These are phyloP conservation scores for Troglohyphantes excavatus DNA, from an alignment of 2,888 invertebrate genomes.

Conservation along the genomic window DNA sequence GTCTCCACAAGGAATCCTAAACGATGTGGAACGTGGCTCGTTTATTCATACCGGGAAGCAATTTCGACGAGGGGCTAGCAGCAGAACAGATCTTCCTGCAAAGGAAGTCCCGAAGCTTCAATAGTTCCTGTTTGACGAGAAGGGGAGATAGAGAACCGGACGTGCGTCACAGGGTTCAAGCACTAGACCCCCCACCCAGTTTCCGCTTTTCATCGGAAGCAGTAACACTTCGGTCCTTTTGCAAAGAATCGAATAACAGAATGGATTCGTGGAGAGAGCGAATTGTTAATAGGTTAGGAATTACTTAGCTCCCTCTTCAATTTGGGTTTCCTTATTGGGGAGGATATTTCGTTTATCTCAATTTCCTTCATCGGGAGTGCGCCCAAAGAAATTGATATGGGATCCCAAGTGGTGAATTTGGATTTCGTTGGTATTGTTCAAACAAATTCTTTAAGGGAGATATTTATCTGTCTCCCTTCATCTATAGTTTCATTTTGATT, in stretches of 20 bases:
- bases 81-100: slow-evolving; percentile 29
- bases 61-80: slow-evolving; percentile 46
- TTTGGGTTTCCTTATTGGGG: not conserved
- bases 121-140: slow-evolving; percentile 67
- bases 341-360: slow-evolving; percentile 6
- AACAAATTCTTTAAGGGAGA: not conserved
- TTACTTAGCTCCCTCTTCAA: not conserved
- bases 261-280: no score
- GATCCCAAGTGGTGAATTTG: not conserved
- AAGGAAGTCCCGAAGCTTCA: slow-evolving; percentile 65
- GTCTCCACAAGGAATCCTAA: not conserved
- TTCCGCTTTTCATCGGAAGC: slow-evolving; percentile 71
- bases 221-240: slow-evolving; percentile 66
- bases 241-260: slow-evolving; percentile 66
- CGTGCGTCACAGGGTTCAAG: slow-evolving; percentile 71
- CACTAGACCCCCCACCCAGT: slow-evolving; percentile 29
- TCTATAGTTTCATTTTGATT: no score
- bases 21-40: slow-evolving; percentile 25
- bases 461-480: no score
- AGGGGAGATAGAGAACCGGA: slow-evolving; percentile 53
- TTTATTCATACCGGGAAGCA: slow-evolving; percentile 56
- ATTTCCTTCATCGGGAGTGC: no score
- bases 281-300: slow-evolving; percentile 51
- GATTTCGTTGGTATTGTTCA: not conserved
- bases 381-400: not conserved